Evolutionary conservation across 2,113 vertebrate genomes (phyloP).

Genomic region (Oriolus oriolus): DNA sequence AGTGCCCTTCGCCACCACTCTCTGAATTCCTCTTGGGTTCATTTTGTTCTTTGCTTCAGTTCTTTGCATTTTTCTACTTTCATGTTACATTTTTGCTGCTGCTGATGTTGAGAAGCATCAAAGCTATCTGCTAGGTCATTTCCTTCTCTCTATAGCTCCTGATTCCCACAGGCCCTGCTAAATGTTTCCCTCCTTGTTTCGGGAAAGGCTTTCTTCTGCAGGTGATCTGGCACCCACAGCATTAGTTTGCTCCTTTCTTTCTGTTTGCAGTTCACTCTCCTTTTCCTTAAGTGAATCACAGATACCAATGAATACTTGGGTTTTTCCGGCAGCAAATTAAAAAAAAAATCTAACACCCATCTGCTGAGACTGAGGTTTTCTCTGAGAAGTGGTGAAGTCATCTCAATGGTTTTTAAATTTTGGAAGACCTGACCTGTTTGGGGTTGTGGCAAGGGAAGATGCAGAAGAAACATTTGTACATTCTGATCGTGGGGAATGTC

Average conservation of each 20-base stretch:
- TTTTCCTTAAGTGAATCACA: background rate
- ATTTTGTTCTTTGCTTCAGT: background rate
- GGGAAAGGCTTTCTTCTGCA: background rate
- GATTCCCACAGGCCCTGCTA: background rate
- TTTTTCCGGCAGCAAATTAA: background rate
- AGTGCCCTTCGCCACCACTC: background rate
- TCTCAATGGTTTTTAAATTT: background rate
- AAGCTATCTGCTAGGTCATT: background rate
- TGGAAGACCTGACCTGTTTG: background rate
- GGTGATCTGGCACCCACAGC: background rate
- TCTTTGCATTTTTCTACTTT: background rate
- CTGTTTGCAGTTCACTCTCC: background rate
- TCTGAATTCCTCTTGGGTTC: background rate
- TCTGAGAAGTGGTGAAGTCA: background rate
- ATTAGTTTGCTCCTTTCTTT: background rate
- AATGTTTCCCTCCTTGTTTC: fast-evolving
- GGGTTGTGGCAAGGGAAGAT: background rate
- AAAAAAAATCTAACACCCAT: background rate
- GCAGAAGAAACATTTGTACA: background rate
- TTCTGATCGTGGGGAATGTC: background rate
- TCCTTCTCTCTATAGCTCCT: background rate
- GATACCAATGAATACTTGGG: background rate
- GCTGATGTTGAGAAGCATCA: background rate
- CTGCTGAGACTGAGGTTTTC: background rate
- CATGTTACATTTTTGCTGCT: background rate